Percentiles rank a stretch among this genome's conserved stretches.
Evolutionary conservation across 2,888 invertebrate species (phyloP).

Genomic region (Glaucopsyche alexis): DNA sequence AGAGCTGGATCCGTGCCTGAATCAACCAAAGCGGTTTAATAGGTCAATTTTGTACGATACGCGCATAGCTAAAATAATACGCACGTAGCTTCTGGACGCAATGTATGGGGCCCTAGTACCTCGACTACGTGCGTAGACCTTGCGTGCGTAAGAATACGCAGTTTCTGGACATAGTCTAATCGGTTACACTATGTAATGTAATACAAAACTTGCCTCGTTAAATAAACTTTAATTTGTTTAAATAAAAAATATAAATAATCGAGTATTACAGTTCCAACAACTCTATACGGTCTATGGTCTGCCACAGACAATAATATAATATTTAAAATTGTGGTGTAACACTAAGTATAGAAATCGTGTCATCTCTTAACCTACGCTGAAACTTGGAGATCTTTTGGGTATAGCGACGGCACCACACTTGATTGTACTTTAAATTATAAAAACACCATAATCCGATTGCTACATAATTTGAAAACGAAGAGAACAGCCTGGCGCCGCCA

Average conservation of each 20-base stretch:
- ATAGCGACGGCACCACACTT: slow-evolving; percentile 42
- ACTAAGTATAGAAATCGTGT: slow-evolving; percentile 48
- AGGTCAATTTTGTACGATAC: too few relatives aligned
- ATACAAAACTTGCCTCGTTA: slow-evolving; percentile 65
- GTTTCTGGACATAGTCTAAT: too few relatives aligned
- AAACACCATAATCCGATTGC: background rate
- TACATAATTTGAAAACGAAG: slow-evolving; percentile 28
- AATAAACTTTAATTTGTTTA: slow-evolving; percentile 66
- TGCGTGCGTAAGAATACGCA: too few relatives aligned
- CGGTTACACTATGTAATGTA: slow-evolving; percentile 56
- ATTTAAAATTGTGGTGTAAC: slow-evolving; percentile 54
- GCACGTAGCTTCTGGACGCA: too few relatives aligned
- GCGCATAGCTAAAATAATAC: too few relatives aligned
- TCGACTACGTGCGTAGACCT: too few relatives aligned
- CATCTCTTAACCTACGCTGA: slow-evolving; percentile 49
- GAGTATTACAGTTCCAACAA: slow-evolving; percentile 78
- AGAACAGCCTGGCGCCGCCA: slow-evolving; percentile 33
- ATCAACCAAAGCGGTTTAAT: too few relatives aligned
- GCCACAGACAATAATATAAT: slow-evolving; percentile 69
- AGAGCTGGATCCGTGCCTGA: too few relatives aligned
- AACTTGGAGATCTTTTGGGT: slow-evolving; percentile 66
- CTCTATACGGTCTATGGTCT: slow-evolving; percentile 65
- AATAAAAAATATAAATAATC: slow-evolving; percentile 74
- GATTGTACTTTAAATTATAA: slow-evolving; percentile 19
- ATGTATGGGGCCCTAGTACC: too few relatives aligned